These are phyloP conservation scores for Corvus moneduloides DNA, from an alignment of 2,113 vertebrate species.

Conservation along the genomic window DNA sequence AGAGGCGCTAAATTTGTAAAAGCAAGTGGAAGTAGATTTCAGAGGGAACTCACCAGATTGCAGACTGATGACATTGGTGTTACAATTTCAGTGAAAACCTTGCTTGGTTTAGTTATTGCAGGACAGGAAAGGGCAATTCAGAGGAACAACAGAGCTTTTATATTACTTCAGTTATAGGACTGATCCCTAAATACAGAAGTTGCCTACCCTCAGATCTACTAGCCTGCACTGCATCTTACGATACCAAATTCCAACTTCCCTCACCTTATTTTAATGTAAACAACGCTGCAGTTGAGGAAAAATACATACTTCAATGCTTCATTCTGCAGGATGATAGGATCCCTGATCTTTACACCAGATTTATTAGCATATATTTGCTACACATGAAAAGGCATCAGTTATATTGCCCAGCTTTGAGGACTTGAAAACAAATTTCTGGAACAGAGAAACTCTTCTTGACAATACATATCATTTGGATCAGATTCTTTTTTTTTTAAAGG, in stretches of 20 bases:
- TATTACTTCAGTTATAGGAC: neutral
- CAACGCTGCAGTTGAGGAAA: neutral
- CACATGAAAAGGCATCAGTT: neutral
- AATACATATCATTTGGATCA: accelerated
- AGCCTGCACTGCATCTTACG: neutral
- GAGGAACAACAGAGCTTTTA: neutral
- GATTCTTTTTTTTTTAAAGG: neutral
- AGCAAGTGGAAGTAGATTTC: neutral
- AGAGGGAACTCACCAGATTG: neutral
- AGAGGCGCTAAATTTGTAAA: neutral
- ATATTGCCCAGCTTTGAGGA: neutral
- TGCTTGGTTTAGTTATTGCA: neutral
- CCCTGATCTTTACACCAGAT: neutral
- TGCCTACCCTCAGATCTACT: neutral
- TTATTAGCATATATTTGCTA: neutral
- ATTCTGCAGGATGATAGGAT: neutral
- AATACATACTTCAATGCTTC: neutral
- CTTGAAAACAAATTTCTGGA: neutral
- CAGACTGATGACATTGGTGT: neutral
- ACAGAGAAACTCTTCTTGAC: neutral
- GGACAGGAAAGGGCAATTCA: neutral
- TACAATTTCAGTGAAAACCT: neutral
- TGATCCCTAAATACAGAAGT: neutral
- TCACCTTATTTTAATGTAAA: neutral
- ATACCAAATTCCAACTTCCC: neutral